Evolutionary conservation across 2,113 vertebrate species (phyloP), one percentile per base, ranked within the genome.

Genomic region (Dascyllus trimaculatus): DNA sequence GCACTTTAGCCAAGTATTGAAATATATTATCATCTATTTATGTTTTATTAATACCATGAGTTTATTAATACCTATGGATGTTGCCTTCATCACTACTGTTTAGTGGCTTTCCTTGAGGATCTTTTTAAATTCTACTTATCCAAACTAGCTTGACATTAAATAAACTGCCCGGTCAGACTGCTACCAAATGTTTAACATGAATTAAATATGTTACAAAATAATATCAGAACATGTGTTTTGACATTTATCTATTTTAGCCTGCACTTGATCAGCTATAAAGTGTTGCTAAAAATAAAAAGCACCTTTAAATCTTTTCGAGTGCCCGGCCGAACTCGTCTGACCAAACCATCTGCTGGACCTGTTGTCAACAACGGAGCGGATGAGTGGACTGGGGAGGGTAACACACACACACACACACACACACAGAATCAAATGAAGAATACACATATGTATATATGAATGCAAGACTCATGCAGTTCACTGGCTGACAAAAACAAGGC

Each of bases 331-430:
- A 80, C 71, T 81, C 45, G 60, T 68, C 84, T 92, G 90, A 90
- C 90, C 54, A 88, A 85, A 91, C 87, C 85, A 92, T 83, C 90
- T 94, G 93, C 60, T 43, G 1, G 49, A 65, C 75, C 69, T 64
- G 43, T 35, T 75, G 60, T 88, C 67, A 85, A 72, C 51, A 72
- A 40, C 57, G 48, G 18, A 68, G 68, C 62, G 25, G 80, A 81
- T 57, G 64, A 88, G 67, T 66, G 63, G 17, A 59, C 58, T 32
- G 51, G 11, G 19, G 32, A 43, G 13, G 35, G 8, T 24, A 48
- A 60, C 49, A 52, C 69, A 63, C 21, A 3, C 22, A 60, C 49
- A 52, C 69, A 63, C 21, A 3, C 22, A 43, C 40, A 68, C n/a
- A 70, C n/a, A 58, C 54, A 75, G 35, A 15, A 35, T 61, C 53